Evolutionary conservation across 1,140 invertebrate genomes (phyloP), one percentile per base, ranked within the genome.

Genomic region (Drosophila kikkawai): DNA sequence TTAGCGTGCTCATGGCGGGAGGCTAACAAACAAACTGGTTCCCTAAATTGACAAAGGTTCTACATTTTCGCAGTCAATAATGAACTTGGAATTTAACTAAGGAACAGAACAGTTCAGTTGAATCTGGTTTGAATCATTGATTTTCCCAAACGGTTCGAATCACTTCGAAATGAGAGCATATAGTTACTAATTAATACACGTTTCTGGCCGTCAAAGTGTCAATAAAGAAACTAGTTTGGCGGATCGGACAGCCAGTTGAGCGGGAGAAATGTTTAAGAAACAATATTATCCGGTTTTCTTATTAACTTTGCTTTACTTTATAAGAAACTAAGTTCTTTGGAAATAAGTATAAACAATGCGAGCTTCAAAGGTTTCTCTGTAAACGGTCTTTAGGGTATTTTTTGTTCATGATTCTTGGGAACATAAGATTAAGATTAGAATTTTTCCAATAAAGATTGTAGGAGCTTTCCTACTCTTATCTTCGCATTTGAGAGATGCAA

Each of bases 21-120:
- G 53, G 37, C 69, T 73, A 73, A 73, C 69, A 73, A 73, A 73
- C 68, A 42, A 73, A 73, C 70, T 50, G 55, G 70, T 60, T 60
- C 22, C 32, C 3, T 15, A 17, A 59, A 74, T 42, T 73, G 45
- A 59, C 45, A 60, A 42, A 45, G 39, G 34, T 57, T 34, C 65
- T 41, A 22, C 17, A 41, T 68, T 53, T 53, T 13, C 26, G 36
- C 58, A 39, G 44, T 36, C 34, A 47, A 69, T 65, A 51, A 39
- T 29, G 32, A 61, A 39, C 48, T 63, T 37, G 59, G 59, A 59
- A 59, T 29, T 56, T 26, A 57, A 57, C 22, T 17, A 39, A 39
- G 26, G 15, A 45, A 70, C 13, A 22, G 32, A 55, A 55, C 13
- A 22, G 22, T 37, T 71, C 41, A 50, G 67, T 70, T 70, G 29